phyloP scores from a whole-genome alignment of 2,888 invertebrate genomes.

The Chrysomela aeneicollis region DNA sequence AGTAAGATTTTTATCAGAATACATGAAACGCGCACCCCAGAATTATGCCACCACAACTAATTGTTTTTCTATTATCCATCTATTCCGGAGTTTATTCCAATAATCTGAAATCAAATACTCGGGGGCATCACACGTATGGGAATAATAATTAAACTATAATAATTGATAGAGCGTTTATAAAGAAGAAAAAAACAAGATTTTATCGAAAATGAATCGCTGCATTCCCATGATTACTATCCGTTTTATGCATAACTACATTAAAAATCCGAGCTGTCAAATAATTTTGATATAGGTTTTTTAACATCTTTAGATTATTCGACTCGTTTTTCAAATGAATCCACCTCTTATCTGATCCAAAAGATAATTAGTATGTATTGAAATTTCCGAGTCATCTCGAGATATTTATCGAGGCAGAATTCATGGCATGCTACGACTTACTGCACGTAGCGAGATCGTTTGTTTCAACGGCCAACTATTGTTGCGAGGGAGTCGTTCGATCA shows the following conservation, averaged over 20 bases:
- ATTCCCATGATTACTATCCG: slow-evolving; percentile 38
- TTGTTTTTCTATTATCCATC: too few relatives aligned
- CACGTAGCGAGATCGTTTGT: slow-evolving; percentile 46
- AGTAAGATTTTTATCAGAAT: too few relatives aligned
- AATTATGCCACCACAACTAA: too few relatives aligned
- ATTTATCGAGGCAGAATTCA: slow-evolving; percentile 59
- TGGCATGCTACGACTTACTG: slow-evolving; percentile 50
- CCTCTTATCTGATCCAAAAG: slow-evolving; percentile 60
- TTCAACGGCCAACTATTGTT: slow-evolving; percentile 39
- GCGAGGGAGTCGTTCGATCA: slow-evolving; percentile 31
- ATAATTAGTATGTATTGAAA: slow-evolving; percentile 62
- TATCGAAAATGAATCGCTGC: slow-evolving; percentile 25
- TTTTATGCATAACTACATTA: slow-evolving; percentile 40
- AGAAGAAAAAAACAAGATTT: slow-evolving; percentile 9
- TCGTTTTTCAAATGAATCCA: slow-evolving; percentile 57
- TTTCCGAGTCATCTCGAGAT: slow-evolving; percentile 60
- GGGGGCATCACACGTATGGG: neutral
- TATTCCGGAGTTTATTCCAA: too few relatives aligned
- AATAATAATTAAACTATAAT: neutral
- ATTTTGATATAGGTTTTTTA: slow-evolving; percentile 47
- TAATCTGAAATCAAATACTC: neutral
- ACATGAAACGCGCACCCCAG: too few relatives aligned
- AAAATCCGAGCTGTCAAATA: slow-evolving; percentile 44
- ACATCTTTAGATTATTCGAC: slow-evolving; percentile 44
- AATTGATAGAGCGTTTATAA: neutral